These are phyloP conservation scores for Clarias magur DNA, from an alignment of 2,113 vertebrate species.

Conservation along the genomic window DNA sequence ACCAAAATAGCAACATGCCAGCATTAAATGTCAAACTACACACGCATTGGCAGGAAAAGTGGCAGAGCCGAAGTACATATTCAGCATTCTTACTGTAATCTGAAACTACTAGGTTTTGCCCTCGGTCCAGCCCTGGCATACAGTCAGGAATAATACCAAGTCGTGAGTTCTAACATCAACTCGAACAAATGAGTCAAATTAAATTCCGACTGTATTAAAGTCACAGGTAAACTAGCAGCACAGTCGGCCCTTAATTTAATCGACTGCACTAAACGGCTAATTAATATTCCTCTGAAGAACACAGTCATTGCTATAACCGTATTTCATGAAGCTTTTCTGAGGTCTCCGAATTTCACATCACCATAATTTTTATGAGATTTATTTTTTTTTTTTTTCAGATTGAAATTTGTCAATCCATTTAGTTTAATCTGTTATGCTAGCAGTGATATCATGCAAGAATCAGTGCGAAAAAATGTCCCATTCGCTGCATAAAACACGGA, in stretches of 20 bases:
- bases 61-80: neutral
- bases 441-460: conserved; percentile 30
- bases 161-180: neutral
- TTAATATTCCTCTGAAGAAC: neutral
- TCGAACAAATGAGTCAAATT: neutral
- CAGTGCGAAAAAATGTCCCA: conserved; percentile 38
- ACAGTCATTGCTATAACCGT: too few species aligned
- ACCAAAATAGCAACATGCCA: neutral
- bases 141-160: neutral
- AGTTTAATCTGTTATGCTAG: neutral
- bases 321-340: neutral
- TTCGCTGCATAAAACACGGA: conserved; percentile 61
- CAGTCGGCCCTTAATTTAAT: neutral
- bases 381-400: neutral
- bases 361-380: too few species aligned
- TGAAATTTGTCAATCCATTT: conserved; percentile 2
- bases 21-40: neutral
- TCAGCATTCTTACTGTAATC: neutral
- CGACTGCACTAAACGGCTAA: neutral
- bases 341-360: neutral
- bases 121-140: neutral
- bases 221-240: neutral
- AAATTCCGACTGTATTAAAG: neutral
- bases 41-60: neutral
- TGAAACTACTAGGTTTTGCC: neutral